Evolutionary conservation across 2,888 invertebrate species (phyloP).

Genomic region (Colletes collaris): DNA sequence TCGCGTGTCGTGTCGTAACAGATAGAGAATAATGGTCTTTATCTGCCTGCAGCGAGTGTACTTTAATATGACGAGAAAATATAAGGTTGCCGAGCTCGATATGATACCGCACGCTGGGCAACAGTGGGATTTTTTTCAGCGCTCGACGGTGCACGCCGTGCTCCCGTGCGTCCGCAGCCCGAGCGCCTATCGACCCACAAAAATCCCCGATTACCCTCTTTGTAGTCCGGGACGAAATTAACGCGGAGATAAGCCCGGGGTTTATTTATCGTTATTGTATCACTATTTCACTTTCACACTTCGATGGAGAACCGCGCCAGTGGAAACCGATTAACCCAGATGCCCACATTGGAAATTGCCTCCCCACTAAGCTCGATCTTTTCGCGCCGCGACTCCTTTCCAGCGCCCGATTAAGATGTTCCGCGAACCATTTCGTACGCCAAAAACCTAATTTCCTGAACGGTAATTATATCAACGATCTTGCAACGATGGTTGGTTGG

Average conservation of each 20-base stretch:
- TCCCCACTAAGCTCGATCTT: not conserved
- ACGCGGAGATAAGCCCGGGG: constrained; percentile 58
- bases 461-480: no score
- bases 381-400: not conserved
- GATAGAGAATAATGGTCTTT: constrained; percentile 68
- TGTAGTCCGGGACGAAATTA: constrained; percentile 53
- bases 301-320: constrained; percentile 45
- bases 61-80: constrained; percentile 75
- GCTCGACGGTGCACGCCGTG: constrained; percentile 13
- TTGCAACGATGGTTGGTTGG: not conserved
- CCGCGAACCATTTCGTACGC: no score
- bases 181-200: constrained; percentile 36
- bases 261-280: constrained; percentile 61
- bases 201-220: constrained; percentile 60
- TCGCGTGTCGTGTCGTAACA: constrained; percentile 65
- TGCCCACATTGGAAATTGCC: constrained; percentile 49
- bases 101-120: constrained; percentile 65
- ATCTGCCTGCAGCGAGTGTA: constrained; percentile 65
- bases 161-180: constrained; percentile 24
- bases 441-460: no score
- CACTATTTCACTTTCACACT: constrained; percentile 67
- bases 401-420: no score
- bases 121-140: constrained; percentile 31
- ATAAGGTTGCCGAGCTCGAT: constrained; percentile 69
- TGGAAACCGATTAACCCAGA: constrained; percentile 60